Base-by-base conservation (phyloP, 2,113 vertebrate genomes). In the Saccopteryx leptura region DNA sequence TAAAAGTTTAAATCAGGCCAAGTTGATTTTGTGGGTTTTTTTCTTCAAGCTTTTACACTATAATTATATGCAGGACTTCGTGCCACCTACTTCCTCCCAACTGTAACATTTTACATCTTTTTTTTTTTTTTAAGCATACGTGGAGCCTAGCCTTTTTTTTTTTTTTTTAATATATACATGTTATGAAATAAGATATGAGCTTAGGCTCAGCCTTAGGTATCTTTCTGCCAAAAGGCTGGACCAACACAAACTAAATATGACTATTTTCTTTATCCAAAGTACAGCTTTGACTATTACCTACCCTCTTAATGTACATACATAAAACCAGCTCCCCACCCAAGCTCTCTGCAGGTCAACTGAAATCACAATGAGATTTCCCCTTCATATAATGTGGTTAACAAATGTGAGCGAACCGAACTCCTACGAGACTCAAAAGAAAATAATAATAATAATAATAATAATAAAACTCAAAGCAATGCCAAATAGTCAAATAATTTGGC, bases 201-300 rank as follows among this genome's bases (percentile, higher is more conserved):
- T 96, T 98, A 96, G 93, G 96, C 96, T 97, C 88, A 97, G 96
- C 93, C 83, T 92, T 84, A 96, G 87, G 92, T 92, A 96, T 28
- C 88, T 98, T 97, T 97, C 96, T 98, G 97, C 98, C 97, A 98
- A 98, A 98, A 98, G 97, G 65, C 95, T 97, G 93, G 95, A 98
- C 97, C 97, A 97, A 98, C 94, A 97, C 93, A 98, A 98, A 98
- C 95, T 97, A 97, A 95, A 93, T 96, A 97, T 86, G 91, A 94
- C 96, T 96, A 95, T 96, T 97, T 98, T 97, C 98, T 60, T 97
- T 89, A 89, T 94, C 96, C 89, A 94, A 86, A 96, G 58, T 28
- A 95, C 96, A 97, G 96, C 90, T 98, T 96, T 88, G 96, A 96
- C 97, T 94, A 93, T 90, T 96, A 82, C 94, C 46, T 96, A 80